Conservation (phyloP, 2,797 vertebrate species). For the Sebastes hopkinsi region DNA sequence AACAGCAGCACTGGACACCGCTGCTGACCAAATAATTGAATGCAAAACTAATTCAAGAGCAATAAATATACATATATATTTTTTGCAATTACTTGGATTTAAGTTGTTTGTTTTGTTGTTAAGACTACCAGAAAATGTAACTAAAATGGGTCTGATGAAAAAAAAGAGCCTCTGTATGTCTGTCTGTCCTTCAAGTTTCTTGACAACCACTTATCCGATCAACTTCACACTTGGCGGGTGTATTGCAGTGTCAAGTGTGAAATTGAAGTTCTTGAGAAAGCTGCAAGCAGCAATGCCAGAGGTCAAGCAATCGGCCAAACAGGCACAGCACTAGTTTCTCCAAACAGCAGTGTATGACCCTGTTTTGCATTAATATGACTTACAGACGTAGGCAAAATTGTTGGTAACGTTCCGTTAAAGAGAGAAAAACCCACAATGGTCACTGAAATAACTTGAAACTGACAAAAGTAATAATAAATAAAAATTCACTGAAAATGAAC, state of each 20-base stretch:
- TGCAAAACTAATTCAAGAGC: background rate
- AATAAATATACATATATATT: background rate
- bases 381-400: too few relatives aligned
- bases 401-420: too few relatives aligned
- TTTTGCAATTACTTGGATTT: background rate
- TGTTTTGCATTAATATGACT: background rate
- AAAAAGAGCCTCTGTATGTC: background rate
- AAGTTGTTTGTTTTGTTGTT: background rate
- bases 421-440: too few relatives aligned
- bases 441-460: too few relatives aligned
- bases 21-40: slow-evolving; percentile 11
- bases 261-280: background rate
- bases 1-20: background rate
- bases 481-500: too few relatives aligned
- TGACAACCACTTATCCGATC: background rate
- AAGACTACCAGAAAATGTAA: background rate
- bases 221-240: background rate
- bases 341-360: background rate
- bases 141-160: too few relatives aligned
- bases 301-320: background rate
- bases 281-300: background rate
- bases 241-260: background rate
- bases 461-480: too few relatives aligned
- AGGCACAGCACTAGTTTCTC: background rate
- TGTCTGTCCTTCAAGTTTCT: background rate